These are phyloP conservation scores for Colletes gigas DNA, from an alignment of 1,140 invertebrate genomes.

Conservation along the genomic window DNA sequence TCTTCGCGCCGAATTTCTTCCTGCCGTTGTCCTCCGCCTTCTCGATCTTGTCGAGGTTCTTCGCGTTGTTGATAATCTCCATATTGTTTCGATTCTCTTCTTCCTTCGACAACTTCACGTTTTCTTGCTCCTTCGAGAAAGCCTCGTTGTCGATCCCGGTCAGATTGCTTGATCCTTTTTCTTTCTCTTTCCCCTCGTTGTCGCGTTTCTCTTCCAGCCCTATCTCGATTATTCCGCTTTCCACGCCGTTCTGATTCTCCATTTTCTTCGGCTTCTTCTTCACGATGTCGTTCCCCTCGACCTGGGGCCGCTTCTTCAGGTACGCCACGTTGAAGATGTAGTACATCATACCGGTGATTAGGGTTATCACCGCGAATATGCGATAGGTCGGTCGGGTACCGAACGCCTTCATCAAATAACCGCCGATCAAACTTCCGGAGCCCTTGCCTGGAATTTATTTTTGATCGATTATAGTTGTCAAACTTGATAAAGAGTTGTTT, in stretches of 20 bases:
- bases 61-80: constrained; percentile 67
- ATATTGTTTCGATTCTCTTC: constrained; percentile 38
- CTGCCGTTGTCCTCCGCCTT: constrained; percentile 58
- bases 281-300: constrained; percentile 81
- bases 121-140: constrained; percentile 39
- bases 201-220: constrained; percentile 22
- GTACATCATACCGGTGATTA: constrained; percentile 86
- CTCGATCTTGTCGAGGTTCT: constrained; percentile 73
- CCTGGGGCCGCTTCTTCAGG: constrained; percentile 81
- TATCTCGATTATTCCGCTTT: constrained; percentile 39
- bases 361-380: constrained; percentile 85
- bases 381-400: constrained; percentile 88
- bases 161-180: constrained; percentile 16
- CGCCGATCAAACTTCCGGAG: constrained; percentile 88
- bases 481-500: no score
- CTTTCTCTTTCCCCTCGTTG: constrained; percentile 35
- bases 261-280: constrained; percentile 79
- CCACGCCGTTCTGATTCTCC: constrained; percentile 63
- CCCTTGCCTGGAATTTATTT: constrained; percentile 85
- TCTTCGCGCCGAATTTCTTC: constrained; percentile 53
- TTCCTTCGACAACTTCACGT: constrained; percentile 10
- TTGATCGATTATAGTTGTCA: neutral
- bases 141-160: constrained; percentile 35
- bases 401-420: constrained; percentile 88
- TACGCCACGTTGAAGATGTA: constrained; percentile 86